Conservation (phyloP, 2,888 invertebrate genomes). For the Trachelus troglodyta region DNA sequence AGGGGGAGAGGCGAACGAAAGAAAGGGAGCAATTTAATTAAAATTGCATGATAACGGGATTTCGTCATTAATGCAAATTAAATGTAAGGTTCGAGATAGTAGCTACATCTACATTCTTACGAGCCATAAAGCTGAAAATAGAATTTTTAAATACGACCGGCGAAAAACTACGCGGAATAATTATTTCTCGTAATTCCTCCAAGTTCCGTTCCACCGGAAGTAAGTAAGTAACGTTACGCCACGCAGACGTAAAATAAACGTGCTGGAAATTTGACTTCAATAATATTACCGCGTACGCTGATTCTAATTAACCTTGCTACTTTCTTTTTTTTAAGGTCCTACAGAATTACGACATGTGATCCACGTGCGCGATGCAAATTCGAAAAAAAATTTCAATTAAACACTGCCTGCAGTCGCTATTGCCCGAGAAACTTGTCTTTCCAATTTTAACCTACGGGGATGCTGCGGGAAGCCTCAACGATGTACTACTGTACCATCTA, state of each 20-base stretch:
- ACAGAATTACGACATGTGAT: background rate
- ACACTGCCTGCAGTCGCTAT: background rate
- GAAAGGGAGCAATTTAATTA: constrained; percentile 14
- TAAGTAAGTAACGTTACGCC: background rate
- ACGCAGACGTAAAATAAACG: background rate
- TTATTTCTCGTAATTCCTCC: background rate
- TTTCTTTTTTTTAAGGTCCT: background rate
- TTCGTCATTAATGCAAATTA: constrained; percentile 22
- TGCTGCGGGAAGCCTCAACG: background rate
- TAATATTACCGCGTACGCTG: background rate
- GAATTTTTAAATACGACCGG: constrained; percentile 4
- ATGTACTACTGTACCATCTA: background rate
- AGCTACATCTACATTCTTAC: constrained; percentile 13
- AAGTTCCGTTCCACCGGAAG: background rate
- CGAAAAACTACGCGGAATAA: constrained; percentile 2
- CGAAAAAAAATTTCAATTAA: background rate
- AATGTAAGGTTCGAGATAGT: constrained; percentile 11
- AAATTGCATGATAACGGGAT: constrained; percentile 18
- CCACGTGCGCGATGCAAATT: background rate
- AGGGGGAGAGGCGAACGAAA: background rate
- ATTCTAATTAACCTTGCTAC: background rate
- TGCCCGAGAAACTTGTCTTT: background rate
- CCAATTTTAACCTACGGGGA: background rate
- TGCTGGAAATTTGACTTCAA: background rate
- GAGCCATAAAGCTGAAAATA: constrained; percentile 13